Conservation (phyloP, 2,797 vertebrate genomes). For the Tadarida brasiliensis region DNA sequence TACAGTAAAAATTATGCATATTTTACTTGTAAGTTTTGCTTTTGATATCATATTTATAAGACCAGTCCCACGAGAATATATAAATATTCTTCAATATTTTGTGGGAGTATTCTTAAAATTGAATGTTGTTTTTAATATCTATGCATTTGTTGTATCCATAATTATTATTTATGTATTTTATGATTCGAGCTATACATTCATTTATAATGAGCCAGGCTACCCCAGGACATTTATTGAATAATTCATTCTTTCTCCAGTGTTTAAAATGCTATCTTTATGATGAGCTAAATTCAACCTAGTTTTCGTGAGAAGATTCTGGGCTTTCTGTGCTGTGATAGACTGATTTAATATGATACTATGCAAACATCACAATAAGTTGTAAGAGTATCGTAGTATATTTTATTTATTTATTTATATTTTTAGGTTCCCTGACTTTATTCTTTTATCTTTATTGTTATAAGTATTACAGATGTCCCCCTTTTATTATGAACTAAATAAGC, state of each 20-base stretch:
- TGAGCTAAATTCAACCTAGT: neutral
- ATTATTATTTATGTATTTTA: neutral
- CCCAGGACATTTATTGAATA: neutral
- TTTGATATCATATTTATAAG: neutral
- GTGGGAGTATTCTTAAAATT: neutral
- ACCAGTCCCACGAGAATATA: neutral
- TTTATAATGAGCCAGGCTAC: neutral
- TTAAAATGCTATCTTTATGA: neutral
- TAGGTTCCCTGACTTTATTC: too few relatives aligned
- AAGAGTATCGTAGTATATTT: neutral
- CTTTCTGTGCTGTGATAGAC: neutral
- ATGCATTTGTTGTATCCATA: neutral
- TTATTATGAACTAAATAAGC: too few relatives aligned
- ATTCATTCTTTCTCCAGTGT: neutral
- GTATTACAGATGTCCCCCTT: too few relatives aligned
- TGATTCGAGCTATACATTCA: neutral
- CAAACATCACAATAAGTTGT: neutral
- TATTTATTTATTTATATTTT: too few relatives aligned
- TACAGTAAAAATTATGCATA: neutral
- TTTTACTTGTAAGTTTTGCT: neutral
- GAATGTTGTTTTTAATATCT: neutral
- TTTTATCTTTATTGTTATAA: too few relatives aligned
- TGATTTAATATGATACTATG: neutral
- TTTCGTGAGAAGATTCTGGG: neutral
- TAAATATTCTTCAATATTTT: neutral